These are phyloP conservation scores for Fabriciana adippe DNA, from an alignment of 2,888 invertebrate genomes.

Conservation along the genomic window DNA sequence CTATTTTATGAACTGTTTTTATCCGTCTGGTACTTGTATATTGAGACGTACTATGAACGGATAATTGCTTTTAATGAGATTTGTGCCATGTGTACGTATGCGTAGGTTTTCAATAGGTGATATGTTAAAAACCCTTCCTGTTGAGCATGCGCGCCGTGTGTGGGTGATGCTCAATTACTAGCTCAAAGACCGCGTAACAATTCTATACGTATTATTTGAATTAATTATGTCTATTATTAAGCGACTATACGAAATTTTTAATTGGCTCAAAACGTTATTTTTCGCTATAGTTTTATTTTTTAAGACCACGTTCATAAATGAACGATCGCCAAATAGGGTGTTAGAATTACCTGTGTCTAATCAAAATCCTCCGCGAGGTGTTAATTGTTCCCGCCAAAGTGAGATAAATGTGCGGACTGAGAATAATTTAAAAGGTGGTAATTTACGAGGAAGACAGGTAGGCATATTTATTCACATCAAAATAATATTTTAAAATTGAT, in stretches of 20 bases:
- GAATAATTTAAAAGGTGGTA: background rate
- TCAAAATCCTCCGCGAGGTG: background rate
- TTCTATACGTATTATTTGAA: constrained; percentile 13
- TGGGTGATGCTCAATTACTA: constrained; percentile 37
- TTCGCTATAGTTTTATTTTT: constrained; percentile 22
- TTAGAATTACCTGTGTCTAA: constrained; percentile 23
- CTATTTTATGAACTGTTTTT: constrained; percentile 8
- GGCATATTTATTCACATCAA: background rate
- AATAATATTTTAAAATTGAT: background rate
- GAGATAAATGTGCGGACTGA: background rate
- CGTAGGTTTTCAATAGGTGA: constrained; percentile 41
- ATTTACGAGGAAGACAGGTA: constrained; percentile 22
- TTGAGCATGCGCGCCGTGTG: constrained; percentile 37
- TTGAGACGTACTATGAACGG: constrained; percentile 24
- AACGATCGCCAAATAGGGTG: background rate
- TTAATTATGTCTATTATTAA: constrained; percentile 29
- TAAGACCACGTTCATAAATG: constrained; percentile 19
- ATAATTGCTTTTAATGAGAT: constrained; percentile 44
- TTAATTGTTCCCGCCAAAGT: constrained; percentile 17
- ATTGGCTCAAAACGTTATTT: constrained; percentile 31
- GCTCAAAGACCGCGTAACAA: constrained; percentile 20
- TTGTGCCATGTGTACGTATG: constrained; percentile 34
- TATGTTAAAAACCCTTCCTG: constrained; percentile 38
- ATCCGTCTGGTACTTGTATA: constrained; percentile 24
- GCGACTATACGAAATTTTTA: constrained; percentile 16